phyloP scores from a whole-genome alignment of 2,113 vertebrate species.

The Calypte anna region DNA sequence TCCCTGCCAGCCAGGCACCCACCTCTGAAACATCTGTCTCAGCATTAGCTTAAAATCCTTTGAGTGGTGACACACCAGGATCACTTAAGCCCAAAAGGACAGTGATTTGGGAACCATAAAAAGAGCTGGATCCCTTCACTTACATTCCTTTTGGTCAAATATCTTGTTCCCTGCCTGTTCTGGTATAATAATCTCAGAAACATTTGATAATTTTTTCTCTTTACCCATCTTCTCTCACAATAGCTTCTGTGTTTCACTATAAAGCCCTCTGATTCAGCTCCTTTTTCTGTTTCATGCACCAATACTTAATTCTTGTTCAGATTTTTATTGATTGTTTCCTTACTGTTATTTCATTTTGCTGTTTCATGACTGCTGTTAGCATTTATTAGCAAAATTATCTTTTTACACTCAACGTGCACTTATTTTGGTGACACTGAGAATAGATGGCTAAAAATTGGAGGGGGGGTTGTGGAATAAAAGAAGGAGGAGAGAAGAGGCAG shows the following conservation, averaged over 20 bases:
- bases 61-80: background rate
- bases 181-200: background rate
- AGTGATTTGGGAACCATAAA: background rate
- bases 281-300: background rate
- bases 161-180: background rate
- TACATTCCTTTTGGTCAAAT: background rate
- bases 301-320: background rate
- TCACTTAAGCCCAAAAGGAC: background rate
- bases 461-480: background rate
- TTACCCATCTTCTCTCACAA: background rate
- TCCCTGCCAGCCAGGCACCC: background rate
- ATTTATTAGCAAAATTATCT: background rate
- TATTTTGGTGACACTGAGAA: background rate
- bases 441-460: background rate
- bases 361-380: background rate
- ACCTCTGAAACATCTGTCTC: background rate
- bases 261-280: background rate
- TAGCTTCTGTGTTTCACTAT: background rate
- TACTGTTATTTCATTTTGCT: background rate
- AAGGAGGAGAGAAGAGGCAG: background rate
- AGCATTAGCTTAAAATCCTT: background rate
- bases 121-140: background rate
- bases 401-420: background rate
- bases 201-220: background rate
- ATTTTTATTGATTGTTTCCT: conserved; percentile 7